Base-by-base conservation (phyloP, 2,797 vertebrate genomes). In the Myiothlypis coronata region DNA sequence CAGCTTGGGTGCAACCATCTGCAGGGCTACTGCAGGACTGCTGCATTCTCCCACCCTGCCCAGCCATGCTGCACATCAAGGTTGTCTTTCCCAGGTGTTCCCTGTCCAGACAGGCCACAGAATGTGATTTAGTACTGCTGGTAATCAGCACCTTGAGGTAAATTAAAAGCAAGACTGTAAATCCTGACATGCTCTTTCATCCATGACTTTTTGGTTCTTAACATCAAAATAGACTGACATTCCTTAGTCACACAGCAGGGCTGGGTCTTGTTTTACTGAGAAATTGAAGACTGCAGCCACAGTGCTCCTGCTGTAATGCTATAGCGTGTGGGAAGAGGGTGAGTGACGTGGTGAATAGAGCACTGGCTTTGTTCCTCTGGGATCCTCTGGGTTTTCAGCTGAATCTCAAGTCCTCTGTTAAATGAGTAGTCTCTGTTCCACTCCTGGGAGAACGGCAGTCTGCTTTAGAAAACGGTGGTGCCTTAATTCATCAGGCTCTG, bases 161-260 rank as follows among this genome's bases (percentile, higher is more conserved):
- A 90, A 96, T 94, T 94, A 93, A 94, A 96, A 96, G 80, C 81
- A 81, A 57, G 76, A 47, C 37, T 76, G 50, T 82, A 97, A 95
- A 88, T 68, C 59, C 71, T 70, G 89, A 61, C 43, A 11, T 77
- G 94, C 57, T 88, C 87, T 91, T 96, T 96, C 91, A 96, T 95
- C 81, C 59, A 4, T 32, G 23, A 87, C 82, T 88, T 75, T 88
- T 56, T 91, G 65, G 50, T 94, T 94, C 83, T 78, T 77, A 44
- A 94, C 96, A 93, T 89, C 81, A 87, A 97, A 95, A 81, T 84
- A 53, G 56, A 80, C 84, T 34, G 83, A 71, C 87, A 91, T 83
- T 96, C 95, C 57, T 95, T 83, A 83, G 56, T 88, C 82, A 64
- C 75, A 72, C 8, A 3, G 90, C 41, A 87, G 78, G 55, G 64